Percentiles rank a stretch among this genome's conserved stretches.
These are phyloP conservation scores for Lepidocolaptes lacrymiger DNA, from an alignment of 2,797 vertebrate genomes.

Conservation along the genomic window DNA sequence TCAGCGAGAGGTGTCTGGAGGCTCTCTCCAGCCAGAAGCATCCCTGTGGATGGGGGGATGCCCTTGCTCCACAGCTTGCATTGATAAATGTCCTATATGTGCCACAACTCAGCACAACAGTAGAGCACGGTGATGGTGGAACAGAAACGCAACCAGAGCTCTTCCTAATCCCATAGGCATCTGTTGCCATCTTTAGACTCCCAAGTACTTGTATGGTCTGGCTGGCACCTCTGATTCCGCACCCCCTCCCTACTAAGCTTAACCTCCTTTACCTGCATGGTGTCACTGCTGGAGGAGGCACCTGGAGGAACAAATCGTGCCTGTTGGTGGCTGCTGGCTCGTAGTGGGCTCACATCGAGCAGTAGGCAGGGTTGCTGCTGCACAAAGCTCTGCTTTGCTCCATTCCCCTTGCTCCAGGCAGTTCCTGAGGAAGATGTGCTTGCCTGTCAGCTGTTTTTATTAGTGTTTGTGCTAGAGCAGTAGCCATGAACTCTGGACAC, in stretches of 20 bases:
- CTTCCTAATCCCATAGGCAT: neutral
- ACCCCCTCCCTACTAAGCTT: neutral
- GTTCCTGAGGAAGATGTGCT: neutral
- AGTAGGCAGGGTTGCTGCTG: neutral
- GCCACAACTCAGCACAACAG: neutral
- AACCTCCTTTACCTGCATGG: neutral
- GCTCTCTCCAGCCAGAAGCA: neutral
- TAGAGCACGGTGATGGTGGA: neutral
- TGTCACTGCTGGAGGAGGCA: neutral
- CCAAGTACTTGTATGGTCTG: neutral
- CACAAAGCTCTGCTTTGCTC: neutral
- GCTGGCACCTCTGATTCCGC: neutral
- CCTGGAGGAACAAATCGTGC: accelerated
- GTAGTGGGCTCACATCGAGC: accelerated
- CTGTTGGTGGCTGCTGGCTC: neutral
- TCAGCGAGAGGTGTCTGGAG: neutral
- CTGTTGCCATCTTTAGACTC: neutral
- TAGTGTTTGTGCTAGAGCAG: neutral
- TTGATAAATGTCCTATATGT: neutral
- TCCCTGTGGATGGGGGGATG: neutral
- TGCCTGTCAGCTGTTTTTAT: neutral
- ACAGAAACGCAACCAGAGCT: neutral
- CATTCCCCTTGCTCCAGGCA: neutral
- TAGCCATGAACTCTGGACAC: neutral
- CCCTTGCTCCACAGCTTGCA: neutral